Base-by-base conservation (phyloP, 2,888 invertebrate genomes). In the Julus scandinavius region DNA sequence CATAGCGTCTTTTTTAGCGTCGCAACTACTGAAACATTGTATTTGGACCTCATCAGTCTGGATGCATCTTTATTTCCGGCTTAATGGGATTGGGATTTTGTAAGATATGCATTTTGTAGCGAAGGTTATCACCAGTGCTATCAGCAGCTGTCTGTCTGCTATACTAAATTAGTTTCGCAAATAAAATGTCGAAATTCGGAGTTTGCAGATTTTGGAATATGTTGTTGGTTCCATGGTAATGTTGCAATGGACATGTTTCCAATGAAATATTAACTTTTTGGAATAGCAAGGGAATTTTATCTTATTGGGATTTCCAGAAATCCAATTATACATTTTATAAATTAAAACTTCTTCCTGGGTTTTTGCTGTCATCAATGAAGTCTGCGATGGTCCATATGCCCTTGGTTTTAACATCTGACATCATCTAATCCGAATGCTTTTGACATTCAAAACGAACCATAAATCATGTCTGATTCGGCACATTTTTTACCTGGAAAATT, bases 51-150 rank as follows among this genome's bases (percentile, higher is more conserved):
- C 49, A 13, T 29, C 49, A 49, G n/a, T 0, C n/a, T 63, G 63
- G 5, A 20, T 9, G 63, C 63, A n/a, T n/a, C 20, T 63, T 63
- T 63, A 63, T 63, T 63, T 63, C 63, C 63, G n/a, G 63, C 20
- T 63, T 63, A 63, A 63, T 63, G 63, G 63, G 63, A 20, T 15
- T 63, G n/a, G 63, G 63, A 63, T 63, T 63, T 63, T 63, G 63
- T 20, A 63, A 63, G 20, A 63, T 63, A 20, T 13, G 20, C 63
- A 15, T 15, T 9, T 29, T 63, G 63, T 58, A 15, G 11, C 15
- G 63, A 63, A 1, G n/a, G 63, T 63, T 1, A 63, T 63, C 63
- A 63, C n/a, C n/a, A n/a, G 63, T 5, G 15, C 13, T 15, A 54
- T 54, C 17, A 54, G 54, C 54, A 9, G 4, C 15, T 29, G 29